These are phyloP conservation scores for Phrynocephalus vlangalii DNA, from an alignment of 2,797 vertebrate species.

Conservation along the genomic window DNA sequence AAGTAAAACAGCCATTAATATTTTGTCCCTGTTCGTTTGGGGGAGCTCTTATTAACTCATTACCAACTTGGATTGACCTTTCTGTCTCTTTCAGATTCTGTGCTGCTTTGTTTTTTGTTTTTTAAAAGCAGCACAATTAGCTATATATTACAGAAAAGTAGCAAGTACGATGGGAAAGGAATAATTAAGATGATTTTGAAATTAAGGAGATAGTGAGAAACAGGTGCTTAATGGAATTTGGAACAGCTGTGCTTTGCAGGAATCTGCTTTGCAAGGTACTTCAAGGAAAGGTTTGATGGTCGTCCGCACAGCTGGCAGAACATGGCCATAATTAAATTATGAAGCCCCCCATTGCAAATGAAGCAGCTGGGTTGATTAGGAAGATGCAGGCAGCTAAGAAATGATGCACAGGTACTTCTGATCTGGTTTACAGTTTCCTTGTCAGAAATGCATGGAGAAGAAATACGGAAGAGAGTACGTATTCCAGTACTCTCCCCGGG, in stretches of 20 bases:
- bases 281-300: slow-evolving; percentile 43
- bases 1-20: slow-evolving; percentile 16
- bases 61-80: slow-evolving; percentile 46
- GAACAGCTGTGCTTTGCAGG: slow-evolving; percentile 70
- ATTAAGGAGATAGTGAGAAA: slow-evolving; percentile 70
- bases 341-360: slow-evolving; percentile 63
- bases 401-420: slow-evolving; percentile 53
- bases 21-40: neutral
- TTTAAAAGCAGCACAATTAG: slow-evolving; percentile 44
- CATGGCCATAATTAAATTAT: slow-evolving; percentile 66
- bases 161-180: slow-evolving; percentile 59
- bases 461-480: slow-evolving; percentile 38
- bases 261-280: slow-evolving; percentile 36
- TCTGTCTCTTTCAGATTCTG: slow-evolving; percentile 50
- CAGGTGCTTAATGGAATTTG: slow-evolving; percentile 70
- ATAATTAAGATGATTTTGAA: slow-evolving; percentile 72
- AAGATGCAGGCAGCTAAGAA: slow-evolving; percentile 61
- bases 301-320: slow-evolving; percentile 55
- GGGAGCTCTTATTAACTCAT: neutral
- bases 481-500: too few relatives aligned
- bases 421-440: slow-evolving; percentile 51
- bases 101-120: neutral
- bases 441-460: slow-evolving; percentile 26
- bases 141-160: slow-evolving; percentile 52
- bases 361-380: slow-evolving; percentile 66